Percentiles rank a stretch among this genome's conserved stretches.
Evolutionary conservation across 2,888 invertebrate species (phyloP).

Genomic region (Apoderus coryli): DNA sequence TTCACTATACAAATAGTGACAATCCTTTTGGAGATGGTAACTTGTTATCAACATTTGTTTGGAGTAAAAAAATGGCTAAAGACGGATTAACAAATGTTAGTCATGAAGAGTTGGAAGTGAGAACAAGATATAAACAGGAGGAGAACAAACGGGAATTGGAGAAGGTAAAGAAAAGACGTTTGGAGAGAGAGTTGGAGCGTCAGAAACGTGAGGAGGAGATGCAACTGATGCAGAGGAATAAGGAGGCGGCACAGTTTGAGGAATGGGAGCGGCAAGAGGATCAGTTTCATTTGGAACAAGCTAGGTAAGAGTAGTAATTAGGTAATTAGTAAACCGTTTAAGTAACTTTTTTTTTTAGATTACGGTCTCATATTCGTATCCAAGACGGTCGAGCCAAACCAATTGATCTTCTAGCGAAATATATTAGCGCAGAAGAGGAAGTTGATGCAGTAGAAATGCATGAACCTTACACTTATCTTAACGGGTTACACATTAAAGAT

Average conservation of each 20-base stretch:
- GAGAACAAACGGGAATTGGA: conserved; percentile 87
- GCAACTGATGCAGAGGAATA: conserved; percentile 71
- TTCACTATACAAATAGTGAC: conserved; percentile 94
- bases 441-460: conserved; percentile 95
- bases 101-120: conserved; percentile 64
- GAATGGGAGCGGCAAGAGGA: conserved; percentile 96
- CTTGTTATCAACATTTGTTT: conserved; percentile 87
- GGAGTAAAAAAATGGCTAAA: conserved; percentile 90
- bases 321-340: too few species aligned
- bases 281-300: conserved; percentile 94
- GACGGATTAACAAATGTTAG: conserved; percentile 73
- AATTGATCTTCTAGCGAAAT: conserved; percentile 93
- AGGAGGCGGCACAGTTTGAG: conserved; percentile 80
- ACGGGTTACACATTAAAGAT: conserved; percentile 78
- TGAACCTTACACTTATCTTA: conserved; percentile 90
- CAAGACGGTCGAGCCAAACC: conserved; percentile 69
- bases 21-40: conserved; percentile 98
- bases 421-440: conserved; percentile 76
- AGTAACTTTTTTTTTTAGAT: too few species aligned
- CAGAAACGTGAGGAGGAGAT: conserved; percentile 71
- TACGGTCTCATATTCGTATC: conserved; percentile 83
- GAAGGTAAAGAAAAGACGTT: conserved; percentile 82
- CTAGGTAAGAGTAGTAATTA: conserved; percentile 37
- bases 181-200: conserved; percentile 78
- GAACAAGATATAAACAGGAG: conserved; percentile 75